A percentile compares a stretch with the other conserved stretches of the same genome.
phyloP scores from a whole-genome alignment of 2,113 vertebrate genomes.

The Pseudolaguvia tuberculata region DNA sequence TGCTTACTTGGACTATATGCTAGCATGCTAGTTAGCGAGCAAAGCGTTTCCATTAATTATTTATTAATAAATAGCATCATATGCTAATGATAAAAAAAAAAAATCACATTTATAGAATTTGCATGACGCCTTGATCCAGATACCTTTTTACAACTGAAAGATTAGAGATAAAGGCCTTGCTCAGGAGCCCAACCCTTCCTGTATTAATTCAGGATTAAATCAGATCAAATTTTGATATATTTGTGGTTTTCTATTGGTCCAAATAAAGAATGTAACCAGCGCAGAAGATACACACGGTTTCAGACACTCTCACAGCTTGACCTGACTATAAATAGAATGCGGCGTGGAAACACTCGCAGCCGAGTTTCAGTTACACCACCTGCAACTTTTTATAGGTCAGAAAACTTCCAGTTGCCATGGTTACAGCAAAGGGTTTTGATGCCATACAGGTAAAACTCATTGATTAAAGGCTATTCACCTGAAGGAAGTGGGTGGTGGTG shows the following conservation, averaged over 20 bases:
- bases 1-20: neutral
- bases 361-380: slow-evolving; percentile 63
- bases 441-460: slow-evolving; percentile 66
- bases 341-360: slow-evolving; percentile 59
- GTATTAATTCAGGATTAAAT: neutral
- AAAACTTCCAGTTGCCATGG: slow-evolving; percentile 67
- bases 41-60: neutral
- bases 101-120: too few relatives aligned
- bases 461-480: slow-evolving; percentile 62
- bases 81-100: too few relatives aligned
- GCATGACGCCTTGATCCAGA: too few relatives aligned
- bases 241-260: slow-evolving; percentile 41
- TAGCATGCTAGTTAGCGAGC: neutral
- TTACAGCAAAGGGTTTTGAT: slow-evolving; percentile 59
- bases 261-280: neutral
- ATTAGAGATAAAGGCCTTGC: too few relatives aligned
- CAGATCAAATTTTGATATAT: neutral
- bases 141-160: too few relatives aligned
- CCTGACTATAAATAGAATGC: slow-evolving; percentile 63
- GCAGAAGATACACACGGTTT: slow-evolving; percentile 15
- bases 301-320: slow-evolving; percentile 46
- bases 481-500: slow-evolving; percentile 58
- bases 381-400: slow-evolving; percentile 69
- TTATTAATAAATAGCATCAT: neutral
- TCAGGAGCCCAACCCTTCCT: neutral